Percentiles rank a stretch among this genome's conserved stretches.
Evolutionary conservation across 2,113 vertebrate genomes (phyloP).

Genomic region (Pongo abelii): DNA sequence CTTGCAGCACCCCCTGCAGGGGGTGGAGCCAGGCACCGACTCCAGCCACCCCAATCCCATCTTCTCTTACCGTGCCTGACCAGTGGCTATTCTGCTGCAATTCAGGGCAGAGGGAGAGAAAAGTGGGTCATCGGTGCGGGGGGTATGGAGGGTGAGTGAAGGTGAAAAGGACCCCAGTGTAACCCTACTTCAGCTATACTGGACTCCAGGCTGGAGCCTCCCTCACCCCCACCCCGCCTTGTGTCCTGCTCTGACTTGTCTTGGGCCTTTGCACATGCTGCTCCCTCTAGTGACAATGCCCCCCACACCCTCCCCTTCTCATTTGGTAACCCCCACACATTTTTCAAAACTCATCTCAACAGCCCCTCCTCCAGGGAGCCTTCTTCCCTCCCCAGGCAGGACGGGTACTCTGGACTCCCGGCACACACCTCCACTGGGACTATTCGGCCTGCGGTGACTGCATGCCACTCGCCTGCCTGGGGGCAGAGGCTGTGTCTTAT

Average conservation of each 20-base stretch:
- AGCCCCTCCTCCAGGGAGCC: background rate
- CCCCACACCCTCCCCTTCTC: background rate
- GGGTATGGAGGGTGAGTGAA: background rate
- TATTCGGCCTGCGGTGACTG: background rate
- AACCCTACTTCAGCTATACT: background rate
- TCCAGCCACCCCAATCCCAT: background rate
- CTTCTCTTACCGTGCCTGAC: no score
- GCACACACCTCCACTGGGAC: fast-evolving
- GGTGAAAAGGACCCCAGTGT: background rate
- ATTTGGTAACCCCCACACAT: background rate
- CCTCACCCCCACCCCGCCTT: fast-evolving
- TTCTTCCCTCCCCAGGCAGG: background rate
- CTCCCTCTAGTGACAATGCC: background rate
- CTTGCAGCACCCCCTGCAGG: background rate
- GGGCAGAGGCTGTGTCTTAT: background rate
- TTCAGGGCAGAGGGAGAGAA: background rate
- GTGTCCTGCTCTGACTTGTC: background rate
- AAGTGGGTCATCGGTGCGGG: no score
- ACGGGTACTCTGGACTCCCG: background rate
- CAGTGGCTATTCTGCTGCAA: background rate
- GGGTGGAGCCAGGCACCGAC: background rate
- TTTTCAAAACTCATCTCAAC: background rate
- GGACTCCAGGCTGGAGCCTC: background rate
- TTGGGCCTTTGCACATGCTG: background rate
- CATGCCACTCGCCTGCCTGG: background rate